Base-by-base conservation (phyloP, 2,113 vertebrate species). In the Cyprinodon tularosa region DNA sequence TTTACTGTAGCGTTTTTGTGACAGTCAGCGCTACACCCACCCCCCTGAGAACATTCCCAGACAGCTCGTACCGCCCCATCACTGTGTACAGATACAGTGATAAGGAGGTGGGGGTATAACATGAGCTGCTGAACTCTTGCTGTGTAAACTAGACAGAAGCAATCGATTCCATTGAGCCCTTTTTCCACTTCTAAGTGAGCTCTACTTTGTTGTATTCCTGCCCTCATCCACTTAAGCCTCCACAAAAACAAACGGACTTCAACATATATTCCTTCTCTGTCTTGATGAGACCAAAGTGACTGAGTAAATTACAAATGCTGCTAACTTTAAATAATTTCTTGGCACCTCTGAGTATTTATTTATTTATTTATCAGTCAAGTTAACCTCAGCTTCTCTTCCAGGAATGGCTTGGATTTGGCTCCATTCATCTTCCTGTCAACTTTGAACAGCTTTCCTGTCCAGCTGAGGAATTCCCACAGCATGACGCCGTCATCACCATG, bases 41-140 rank as follows among this genome's bases (percentile, higher is more conserved):
- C n/a, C 77, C 71, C 75, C 44, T 0, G 71, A 72, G 79, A 82
- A 81, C 66, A 76, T 81, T 80, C 70, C 66, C 48, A 44, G 71
- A 85, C 84, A 84, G 84, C 86, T 87, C 71, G 70, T 89, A 63
- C 87, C 87, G 70, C 53, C 74, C 76, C 57, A 66, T 59, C 74
- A 70, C 78, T 76, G 77, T 74, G 61, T 78, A 74, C 79, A 77
- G 71, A 84, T 72, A 3, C 38, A 53, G 0, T 71, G 82, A 90
- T 89, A 84, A 81, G 64, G 79, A 9, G 1, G 12, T 12, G 39
- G n/a, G 17, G 47, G 44, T 12, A 59, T 29, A 8, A 71, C 22
- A 48, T 1, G 12, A 63, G 40, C 29, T 2, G 7, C 39, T n/a
- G 45, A 2, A 29, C 22, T 66, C 83, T 73, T 47, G 62, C 64